A percentile compares a stretch with the other conserved stretches of the same genome.
These are phyloP conservation scores for Formica aserva DNA, from an alignment of 2,888 invertebrate genomes.

Conservation along the genomic window DNA sequence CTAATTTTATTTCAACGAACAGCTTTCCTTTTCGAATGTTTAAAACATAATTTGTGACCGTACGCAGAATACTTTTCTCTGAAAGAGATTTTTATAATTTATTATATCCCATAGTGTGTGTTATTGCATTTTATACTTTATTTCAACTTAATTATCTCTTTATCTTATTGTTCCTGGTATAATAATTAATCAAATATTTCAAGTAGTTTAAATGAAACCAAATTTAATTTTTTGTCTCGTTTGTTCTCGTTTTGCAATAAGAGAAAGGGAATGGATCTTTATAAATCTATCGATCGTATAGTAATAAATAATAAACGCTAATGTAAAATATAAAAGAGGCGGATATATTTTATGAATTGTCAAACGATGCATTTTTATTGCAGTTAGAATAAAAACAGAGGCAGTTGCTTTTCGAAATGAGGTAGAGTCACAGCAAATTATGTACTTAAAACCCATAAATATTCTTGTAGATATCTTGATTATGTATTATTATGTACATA, in stretches of 20 bases:
- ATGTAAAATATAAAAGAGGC: not conserved
- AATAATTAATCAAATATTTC: not conserved
- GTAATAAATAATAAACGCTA: not conserved
- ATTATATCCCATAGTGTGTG: not conserved
- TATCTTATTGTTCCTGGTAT: not conserved
- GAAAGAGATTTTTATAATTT: not conserved
- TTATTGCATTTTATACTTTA: not conserved
- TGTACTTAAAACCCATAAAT: slow-evolving; percentile 54
- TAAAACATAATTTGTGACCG: slow-evolving; percentile 1
- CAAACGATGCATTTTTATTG: slow-evolving; percentile 42
- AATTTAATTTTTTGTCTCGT: not conserved
- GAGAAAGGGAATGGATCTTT: not conserved
- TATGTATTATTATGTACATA: slow-evolving; percentile 83
- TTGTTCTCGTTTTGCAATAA: not conserved
- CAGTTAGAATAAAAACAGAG: slow-evolving; percentile 52
- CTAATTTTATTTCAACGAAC: slow-evolving; percentile 41
- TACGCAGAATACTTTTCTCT: not conserved
- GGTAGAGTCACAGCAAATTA: slow-evolving; percentile 61
- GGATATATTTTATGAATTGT: slow-evolving; percentile 24
- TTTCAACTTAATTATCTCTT: not conserved
- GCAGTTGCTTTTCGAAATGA: slow-evolving; percentile 56
- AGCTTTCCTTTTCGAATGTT: slow-evolving; percentile 13
- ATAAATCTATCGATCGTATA: not conserved
- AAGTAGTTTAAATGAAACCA: not conserved
- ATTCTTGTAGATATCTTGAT: slow-evolving; percentile 81